Evolutionary conservation across 2,888 invertebrate species (phyloP).

Genomic region (Miltochrista miniata): DNA sequence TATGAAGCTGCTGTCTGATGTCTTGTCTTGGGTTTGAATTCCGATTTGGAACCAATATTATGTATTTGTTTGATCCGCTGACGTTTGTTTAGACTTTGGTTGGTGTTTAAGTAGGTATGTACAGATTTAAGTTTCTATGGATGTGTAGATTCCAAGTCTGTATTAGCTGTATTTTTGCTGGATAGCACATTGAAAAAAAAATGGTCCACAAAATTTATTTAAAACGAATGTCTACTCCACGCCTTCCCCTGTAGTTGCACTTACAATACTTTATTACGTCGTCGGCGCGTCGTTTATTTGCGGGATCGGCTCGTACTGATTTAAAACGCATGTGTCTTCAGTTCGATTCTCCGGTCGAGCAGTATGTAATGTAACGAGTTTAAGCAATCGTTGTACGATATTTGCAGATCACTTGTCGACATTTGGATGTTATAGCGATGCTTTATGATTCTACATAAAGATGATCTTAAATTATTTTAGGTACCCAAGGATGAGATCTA

Average conservation of each 20-base stretch:
- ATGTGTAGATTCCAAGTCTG: too few relatives aligned
- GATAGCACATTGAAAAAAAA: too few relatives aligned
- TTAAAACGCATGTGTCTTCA: conserved; percentile 74
- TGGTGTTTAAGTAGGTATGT: too few relatives aligned
- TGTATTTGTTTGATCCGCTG: too few relatives aligned
- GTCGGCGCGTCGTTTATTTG: conserved; percentile 69
- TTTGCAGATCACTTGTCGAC: conserved; percentile 3
- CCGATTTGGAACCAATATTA: too few relatives aligned
- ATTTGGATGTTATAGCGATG: conserved; percentile 1
- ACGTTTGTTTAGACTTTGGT: too few relatives aligned
- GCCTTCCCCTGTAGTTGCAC: conserved; percentile 44
- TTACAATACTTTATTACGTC: conserved; percentile 72
- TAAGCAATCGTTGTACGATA: conserved; percentile 8
- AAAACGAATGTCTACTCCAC: conserved; percentile 47
- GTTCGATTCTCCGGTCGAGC: conserved; percentile 60
- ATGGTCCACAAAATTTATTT: neutral
- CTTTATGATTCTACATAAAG: neutral
- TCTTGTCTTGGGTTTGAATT: too few relatives aligned
- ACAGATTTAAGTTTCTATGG: too few relatives aligned
- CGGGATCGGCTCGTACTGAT: conserved; percentile 71
- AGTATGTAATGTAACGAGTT: conserved; percentile 7
- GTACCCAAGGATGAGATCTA: too few relatives aligned
- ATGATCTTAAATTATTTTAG: too few relatives aligned
- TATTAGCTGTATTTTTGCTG: too few relatives aligned
- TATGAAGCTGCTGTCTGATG: too few relatives aligned